Evolutionary conservation across 2,113 vertebrate species (phyloP).

Genomic region (Chloropsis cyanopogon): DNA sequence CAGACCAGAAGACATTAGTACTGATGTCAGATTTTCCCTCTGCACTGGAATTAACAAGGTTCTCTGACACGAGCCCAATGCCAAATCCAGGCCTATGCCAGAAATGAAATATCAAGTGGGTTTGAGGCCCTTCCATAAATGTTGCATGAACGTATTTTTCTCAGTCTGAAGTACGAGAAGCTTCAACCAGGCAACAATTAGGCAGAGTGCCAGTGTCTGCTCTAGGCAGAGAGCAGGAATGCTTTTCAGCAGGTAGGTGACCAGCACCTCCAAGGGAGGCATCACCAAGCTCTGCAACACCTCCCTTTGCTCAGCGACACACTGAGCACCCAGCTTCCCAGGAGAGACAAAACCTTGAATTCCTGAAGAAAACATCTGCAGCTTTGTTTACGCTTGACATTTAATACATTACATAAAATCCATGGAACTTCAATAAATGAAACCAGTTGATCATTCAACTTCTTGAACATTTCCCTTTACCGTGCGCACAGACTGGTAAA

Average conservation of each 20-base stretch:
- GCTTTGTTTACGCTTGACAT: neutral
- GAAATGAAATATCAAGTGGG: neutral
- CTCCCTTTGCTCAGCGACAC: neutral
- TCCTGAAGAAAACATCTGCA: neutral
- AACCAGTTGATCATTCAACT: neutral
- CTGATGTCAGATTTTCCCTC: neutral
- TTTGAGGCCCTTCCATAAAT: neutral
- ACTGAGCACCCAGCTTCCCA: neutral
- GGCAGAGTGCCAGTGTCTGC: neutral
- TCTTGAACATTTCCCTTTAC: neutral
- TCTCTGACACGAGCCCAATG: neutral
- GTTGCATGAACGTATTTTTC: neutral
- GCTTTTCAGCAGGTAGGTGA: neutral
- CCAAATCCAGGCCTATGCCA: neutral
- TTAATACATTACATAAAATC: neutral
- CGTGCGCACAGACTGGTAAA: neutral
- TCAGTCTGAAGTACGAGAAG: neutral
- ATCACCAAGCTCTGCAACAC: neutral
- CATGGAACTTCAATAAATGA: neutral
- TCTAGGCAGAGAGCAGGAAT: neutral
- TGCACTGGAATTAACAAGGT: neutral
- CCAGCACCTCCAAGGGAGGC: neutral
- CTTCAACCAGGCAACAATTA: neutral
- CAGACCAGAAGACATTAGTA: neutral
- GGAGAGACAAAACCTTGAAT: neutral